Conservation (phyloP, 2,797 vertebrate genomes). For the Borostomias antarcticus region DNA sequence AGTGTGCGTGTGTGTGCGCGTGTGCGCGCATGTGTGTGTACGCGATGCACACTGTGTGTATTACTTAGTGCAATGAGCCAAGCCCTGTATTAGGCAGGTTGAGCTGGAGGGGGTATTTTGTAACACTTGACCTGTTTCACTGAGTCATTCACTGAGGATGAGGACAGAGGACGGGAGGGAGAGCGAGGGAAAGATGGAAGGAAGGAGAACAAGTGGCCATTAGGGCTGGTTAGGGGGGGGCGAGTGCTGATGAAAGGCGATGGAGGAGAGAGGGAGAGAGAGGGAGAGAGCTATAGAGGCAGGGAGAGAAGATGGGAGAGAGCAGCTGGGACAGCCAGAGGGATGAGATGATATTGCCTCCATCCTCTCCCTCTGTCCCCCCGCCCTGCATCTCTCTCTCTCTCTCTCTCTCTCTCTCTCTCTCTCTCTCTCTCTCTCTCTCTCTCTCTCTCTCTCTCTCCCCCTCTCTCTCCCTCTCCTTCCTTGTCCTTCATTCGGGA, state of each 20-base stretch:
- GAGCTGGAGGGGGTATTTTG: slow-evolving; percentile 78
- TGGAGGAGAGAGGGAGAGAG: slow-evolving; percentile 1
- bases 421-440: slow-evolving; percentile 15
- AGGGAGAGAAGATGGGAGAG: too few relatives aligned
- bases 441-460: slow-evolving; percentile 21
- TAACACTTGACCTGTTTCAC: slow-evolving; percentile 85
- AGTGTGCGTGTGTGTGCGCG: slow-evolving; percentile 24
- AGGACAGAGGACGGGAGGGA: background rate
- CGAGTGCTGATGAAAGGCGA: slow-evolving; percentile 70
- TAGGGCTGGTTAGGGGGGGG: slow-evolving; percentile 51
- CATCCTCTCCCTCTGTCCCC: slow-evolving; percentile 36
- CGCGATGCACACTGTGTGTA: slow-evolving; percentile 62
- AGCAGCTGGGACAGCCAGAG: slow-evolving; percentile 68
- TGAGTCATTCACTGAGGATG: slow-evolving; percentile 67
- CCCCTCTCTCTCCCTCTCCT: background rate
- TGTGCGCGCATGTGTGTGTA: slow-evolving; percentile 22
- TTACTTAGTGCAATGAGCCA: slow-evolving; percentile 71
- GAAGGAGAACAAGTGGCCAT: slow-evolving; percentile 50
- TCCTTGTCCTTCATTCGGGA: slow-evolving; percentile 49
- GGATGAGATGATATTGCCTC: slow-evolving; percentile 62
- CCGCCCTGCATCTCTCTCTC: slow-evolving; percentile 6
- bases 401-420: slow-evolving; percentile 44
- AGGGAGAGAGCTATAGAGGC: too few relatives aligned
- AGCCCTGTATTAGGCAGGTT: slow-evolving; percentile 79
- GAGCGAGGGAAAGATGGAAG: slow-evolving; percentile 13